Evolutionary conservation across 2,113 vertebrate genomes (phyloP).

Genomic region (Limnothrissa miodon): DNA sequence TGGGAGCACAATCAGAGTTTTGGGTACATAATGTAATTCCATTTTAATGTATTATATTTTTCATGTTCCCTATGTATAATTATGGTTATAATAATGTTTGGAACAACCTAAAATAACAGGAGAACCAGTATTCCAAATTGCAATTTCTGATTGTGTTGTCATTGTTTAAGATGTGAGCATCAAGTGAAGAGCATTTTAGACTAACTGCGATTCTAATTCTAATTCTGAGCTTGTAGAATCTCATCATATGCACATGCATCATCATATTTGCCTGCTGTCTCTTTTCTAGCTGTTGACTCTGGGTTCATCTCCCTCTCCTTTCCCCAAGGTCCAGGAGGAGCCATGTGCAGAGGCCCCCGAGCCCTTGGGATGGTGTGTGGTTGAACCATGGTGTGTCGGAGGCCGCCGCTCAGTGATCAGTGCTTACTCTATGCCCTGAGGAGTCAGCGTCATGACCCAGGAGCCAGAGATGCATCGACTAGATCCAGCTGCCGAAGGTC

Average conservation of each 20-base stretch:
- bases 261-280: background rate
- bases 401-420: background rate
- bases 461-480: background rate
- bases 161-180: background rate
- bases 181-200: background rate
- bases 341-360: background rate
- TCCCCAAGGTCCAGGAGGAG: background rate
- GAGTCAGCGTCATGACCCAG: background rate
- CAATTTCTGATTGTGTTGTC: background rate
- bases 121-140: too few species aligned
- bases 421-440: background rate
- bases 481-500: background rate
- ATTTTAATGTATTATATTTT: background rate
- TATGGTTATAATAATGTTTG: too few species aligned
- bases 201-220: background rate
- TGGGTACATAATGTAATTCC: background rate
- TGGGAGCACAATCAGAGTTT: background rate
- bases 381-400: background rate
- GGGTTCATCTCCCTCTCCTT: background rate
- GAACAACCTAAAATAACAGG: too few species aligned
- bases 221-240: background rate
- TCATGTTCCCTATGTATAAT: too few species aligned
- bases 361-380: background rate
- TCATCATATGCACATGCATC: too few species aligned
- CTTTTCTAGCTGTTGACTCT: background rate